Base-by-base conservation (phyloP, 1,140 invertebrate genomes). In the Megathymus violae region DNA sequence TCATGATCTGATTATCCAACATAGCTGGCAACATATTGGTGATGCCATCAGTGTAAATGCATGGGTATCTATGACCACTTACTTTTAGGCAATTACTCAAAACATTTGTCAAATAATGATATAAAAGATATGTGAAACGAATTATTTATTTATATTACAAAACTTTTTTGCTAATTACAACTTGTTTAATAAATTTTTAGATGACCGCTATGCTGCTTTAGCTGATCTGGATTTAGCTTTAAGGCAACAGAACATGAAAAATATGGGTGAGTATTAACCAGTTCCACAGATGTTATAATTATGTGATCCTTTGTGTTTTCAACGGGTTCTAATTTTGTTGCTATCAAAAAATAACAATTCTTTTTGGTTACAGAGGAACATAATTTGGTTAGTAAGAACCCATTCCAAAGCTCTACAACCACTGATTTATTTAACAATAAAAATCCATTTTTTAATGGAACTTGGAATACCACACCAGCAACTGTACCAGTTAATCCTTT, bases 201-300 rank as follows among this genome's bases (percentile, higher is more conserved):
- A 91, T 83, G 91, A 92, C 74, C 82, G 91, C 17, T 92, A 92
- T 82, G 91, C 91, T 71, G 91, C 91, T 51, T 74, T 92, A 67
- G 91, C 91, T 60, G 91, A 91, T 74, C 79, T 92, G 62, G 91
- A 92, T 76, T 64, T 83, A 67, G 87, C 85, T 54, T 76, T 91
- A 69, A 80, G 88, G 66, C 86, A 92, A 61, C 88, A 92, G 70
- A 88, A 91, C 61, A 83, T 86, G 80, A 86, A 83, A 70, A 76
- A 80, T 65, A 81, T 86, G 80, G 84, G 86, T 89, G 67, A 71
- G 71, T 50, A 44, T n/a, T n/a, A 56, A 40, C 38, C 10, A 43
- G 40, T 38, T 50, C 51, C 56, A 47, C 41, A 38, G 15, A 25
- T 13, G 56, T 41, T 25, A 44, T 6, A 25, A 17, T n/a, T n/a